Percentiles rank a stretch among this genome's conserved stretches.
phyloP scores from a whole-genome alignment of 2,113 vertebrate genomes.

The Dryoscopus gambensis region DNA sequence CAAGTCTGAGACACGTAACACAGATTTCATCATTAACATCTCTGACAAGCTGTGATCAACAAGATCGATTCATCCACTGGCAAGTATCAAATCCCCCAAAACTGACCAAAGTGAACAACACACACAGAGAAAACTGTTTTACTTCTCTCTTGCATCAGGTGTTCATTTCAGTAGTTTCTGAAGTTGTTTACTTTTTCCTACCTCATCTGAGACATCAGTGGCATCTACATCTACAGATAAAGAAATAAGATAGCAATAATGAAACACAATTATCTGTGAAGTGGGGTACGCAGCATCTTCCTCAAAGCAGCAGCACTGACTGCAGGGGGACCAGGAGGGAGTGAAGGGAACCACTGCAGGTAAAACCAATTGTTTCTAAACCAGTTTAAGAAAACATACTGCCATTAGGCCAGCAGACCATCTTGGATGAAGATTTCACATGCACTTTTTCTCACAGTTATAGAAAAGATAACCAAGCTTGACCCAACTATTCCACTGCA shows the following conservation, averaged over 20 bases:
- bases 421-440: not conserved
- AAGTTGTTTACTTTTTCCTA: not conserved
- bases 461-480: not conserved
- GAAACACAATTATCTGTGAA: not conserved
- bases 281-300: not conserved
- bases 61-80: not conserved
- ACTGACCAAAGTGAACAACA: not conserved
- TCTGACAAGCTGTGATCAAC: not conserved
- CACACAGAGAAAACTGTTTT: not conserved
- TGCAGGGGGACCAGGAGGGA: rapidly evolving
- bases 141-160: not conserved
- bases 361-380: not conserved
- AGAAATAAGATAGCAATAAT: not conserved
- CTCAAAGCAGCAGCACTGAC: not conserved
- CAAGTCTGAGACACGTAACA: rapidly evolving
- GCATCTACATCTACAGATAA: not conserved
- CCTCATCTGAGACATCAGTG: not conserved
- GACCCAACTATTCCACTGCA: not conserved
- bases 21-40: not conserved
- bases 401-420: not conserved
- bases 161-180: not conserved
- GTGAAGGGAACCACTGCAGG: not conserved
- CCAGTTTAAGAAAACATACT: not conserved
- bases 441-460: not conserved
- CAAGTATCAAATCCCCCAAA: not conserved